These are phyloP conservation scores for Sebastes fasciatus DNA, from an alignment of 2,113 vertebrate genomes.

Conservation along the genomic window DNA sequence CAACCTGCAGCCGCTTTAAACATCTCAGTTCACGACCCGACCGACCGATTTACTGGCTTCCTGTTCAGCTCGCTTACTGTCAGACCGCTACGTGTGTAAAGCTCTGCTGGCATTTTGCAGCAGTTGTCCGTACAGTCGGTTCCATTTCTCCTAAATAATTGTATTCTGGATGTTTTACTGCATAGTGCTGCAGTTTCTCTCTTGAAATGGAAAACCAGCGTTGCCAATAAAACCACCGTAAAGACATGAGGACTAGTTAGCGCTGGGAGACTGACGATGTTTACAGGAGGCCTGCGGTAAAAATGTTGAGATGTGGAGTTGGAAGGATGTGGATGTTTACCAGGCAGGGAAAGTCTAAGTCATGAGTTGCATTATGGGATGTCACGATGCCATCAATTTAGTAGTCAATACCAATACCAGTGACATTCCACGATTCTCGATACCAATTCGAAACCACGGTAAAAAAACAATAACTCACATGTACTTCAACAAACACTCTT, in stretches of 20 bases:
- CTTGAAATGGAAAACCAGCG: neutral
- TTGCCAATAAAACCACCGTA: neutral
- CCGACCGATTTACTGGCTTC: slow-evolving; percentile 42
- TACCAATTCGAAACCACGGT: too few species aligned
- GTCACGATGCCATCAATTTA: too few species aligned
- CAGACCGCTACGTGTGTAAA: neutral
- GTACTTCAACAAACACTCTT: too few species aligned
- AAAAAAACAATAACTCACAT: too few species aligned
- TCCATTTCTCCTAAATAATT: neutral
- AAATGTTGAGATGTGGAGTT: neutral
- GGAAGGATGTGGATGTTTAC: neutral
- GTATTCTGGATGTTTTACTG: neutral
- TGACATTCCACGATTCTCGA: too few species aligned
- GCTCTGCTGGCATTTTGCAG: neutral
- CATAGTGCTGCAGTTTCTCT: neutral
- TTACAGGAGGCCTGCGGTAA: too few species aligned
- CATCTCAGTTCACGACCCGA: slow-evolving; percentile 56
- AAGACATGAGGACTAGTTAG: neutral
- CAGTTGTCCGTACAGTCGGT: slow-evolving; percentile 4
- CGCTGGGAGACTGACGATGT: too few species aligned
- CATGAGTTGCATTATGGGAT: neutral
- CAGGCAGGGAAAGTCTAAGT: neutral
- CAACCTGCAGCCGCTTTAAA: slow-evolving; percentile 59
- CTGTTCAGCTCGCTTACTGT: slow-evolving; percentile 7
- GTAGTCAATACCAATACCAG: too few species aligned